Percentiles rank a stretch among this genome's conserved stretches.
These are phyloP conservation scores for Girardinus metallicus DNA, from an alignment of 2,797 vertebrate genomes.

Conservation along the genomic window DNA sequence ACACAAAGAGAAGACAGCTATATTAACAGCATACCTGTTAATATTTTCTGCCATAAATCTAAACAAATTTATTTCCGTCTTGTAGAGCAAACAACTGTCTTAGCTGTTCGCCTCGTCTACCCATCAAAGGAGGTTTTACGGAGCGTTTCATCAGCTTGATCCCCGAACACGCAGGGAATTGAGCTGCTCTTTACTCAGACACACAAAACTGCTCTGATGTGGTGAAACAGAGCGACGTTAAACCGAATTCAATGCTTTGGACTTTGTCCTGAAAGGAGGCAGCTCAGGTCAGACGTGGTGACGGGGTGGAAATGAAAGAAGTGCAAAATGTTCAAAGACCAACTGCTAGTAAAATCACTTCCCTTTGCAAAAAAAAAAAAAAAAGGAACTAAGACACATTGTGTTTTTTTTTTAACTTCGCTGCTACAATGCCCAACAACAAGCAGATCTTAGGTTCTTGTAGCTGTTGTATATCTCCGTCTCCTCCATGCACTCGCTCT, in stretches of 20 bases:
- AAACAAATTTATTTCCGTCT: not conserved
- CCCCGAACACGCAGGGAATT: constrained; percentile 17
- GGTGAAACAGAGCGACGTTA: constrained; percentile 11
- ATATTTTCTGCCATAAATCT: not conserved
- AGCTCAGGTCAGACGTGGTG: constrained; percentile 13
- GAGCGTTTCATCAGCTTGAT: constrained; percentile 64
- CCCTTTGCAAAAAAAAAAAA: constrained; percentile 18
- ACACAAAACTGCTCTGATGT: constrained; percentile 9
- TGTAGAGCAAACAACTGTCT: constrained; percentile 27
- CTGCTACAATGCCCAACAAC: constrained; percentile 31
- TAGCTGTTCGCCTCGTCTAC: constrained; percentile 28
- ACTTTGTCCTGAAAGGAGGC: constrained; percentile 21
- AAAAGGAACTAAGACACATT: constrained; percentile 9
- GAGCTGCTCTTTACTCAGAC: constrained; percentile 5
- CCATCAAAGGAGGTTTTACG: constrained; percentile 48
- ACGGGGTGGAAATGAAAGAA: constrained; percentile 20
- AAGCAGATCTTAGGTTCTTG: constrained; percentile 50
- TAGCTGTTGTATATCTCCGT: constrained; percentile 61
- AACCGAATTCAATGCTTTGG: constrained; percentile 10
- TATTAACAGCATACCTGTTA: not conserved
- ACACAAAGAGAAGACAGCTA: too few relatives aligned
- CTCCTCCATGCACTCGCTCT: constrained; percentile 22
- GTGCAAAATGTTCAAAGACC: constrained; percentile 38
- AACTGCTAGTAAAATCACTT: constrained; percentile 52
- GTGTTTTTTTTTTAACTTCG: constrained; percentile 25